A percentile compares a stretch with the other conserved stretches of the same genome.
Evolutionary conservation across 2,113 vertebrate genomes (phyloP).

Genomic region (Platanista minor): DNA sequence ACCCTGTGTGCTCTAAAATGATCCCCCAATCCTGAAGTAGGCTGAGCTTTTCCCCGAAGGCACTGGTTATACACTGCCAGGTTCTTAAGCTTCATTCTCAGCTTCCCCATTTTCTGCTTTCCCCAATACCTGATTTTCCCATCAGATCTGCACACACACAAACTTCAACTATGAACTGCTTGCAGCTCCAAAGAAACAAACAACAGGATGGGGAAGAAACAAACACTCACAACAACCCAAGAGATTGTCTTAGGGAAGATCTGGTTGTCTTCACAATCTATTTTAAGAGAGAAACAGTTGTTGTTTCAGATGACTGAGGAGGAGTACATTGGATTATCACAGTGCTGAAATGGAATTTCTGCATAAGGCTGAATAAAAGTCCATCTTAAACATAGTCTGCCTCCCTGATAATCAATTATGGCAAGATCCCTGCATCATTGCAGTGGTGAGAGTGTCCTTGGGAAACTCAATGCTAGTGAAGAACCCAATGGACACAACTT

Average conservation of each 20-base stretch:
- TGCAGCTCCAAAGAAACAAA: neutral
- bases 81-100: neutral
- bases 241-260: neutral
- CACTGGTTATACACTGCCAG: neutral
- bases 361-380: neutral
- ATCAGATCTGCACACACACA: neutral
- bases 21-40: neutral
- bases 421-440: neutral
- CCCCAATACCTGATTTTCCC: neutral
- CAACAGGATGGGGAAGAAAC: neutral
- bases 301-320: neutral
- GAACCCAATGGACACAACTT: accelerated
- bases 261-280: neutral
- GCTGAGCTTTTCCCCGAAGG: neutral
- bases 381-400: neutral
- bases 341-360: neutral
- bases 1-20: neutral
- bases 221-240: neutral
- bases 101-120: neutral
- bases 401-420: neutral
- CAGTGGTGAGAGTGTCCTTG: neutral
- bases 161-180: neutral
- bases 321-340: neutral
- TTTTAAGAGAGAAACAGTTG: neutral
- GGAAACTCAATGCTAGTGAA: neutral